phyloP scores from a whole-genome alignment of 30 jellyfish, hydroid and myxozoan species.

The Cassiopea andromeda region DNA sequence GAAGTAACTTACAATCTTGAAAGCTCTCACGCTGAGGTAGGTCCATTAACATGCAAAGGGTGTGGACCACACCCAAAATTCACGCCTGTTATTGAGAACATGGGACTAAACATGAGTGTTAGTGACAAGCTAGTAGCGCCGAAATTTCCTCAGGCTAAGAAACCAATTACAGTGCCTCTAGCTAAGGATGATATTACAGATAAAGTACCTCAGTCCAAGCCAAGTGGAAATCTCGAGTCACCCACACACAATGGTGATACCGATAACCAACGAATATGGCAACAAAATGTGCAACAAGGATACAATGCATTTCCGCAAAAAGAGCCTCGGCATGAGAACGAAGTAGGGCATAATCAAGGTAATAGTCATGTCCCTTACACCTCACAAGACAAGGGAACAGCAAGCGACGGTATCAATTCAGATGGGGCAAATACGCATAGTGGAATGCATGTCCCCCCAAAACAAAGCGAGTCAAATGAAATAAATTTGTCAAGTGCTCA shows the following conservation, averaged over 20 bases:
- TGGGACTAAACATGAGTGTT: constrained; percentile 30
- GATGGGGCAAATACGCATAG: background rate
- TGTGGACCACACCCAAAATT: constrained; percentile 39
- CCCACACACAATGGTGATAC: background rate
- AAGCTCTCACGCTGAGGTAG: constrained; percentile 40
- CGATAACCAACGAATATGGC: background rate
- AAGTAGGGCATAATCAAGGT: background rate
- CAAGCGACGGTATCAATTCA: background rate
- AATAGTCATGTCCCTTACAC: background rate
- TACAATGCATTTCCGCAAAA: background rate
- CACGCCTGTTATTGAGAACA: constrained; percentile 51
- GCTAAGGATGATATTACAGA: background rate
- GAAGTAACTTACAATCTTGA: constrained; percentile 51
- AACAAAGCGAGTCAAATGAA: background rate
- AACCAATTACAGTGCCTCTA: background rate
- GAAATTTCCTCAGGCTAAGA: background rate
- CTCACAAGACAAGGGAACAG: background rate
- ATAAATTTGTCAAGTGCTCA: background rate
- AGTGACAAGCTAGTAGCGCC: constrained; percentile 23
- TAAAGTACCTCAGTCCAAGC: background rate
- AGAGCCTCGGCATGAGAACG: background rate
- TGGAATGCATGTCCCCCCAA: background rate
- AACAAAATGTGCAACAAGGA: background rate
- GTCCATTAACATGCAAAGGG: constrained; percentile 51
- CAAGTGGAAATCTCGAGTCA: background rate